A percentile compares a stretch with the other conserved stretches of the same genome.
Evolutionary conservation across 2,797 vertebrate genomes (phyloP).

Genomic region (Ara ararauna): DNA sequence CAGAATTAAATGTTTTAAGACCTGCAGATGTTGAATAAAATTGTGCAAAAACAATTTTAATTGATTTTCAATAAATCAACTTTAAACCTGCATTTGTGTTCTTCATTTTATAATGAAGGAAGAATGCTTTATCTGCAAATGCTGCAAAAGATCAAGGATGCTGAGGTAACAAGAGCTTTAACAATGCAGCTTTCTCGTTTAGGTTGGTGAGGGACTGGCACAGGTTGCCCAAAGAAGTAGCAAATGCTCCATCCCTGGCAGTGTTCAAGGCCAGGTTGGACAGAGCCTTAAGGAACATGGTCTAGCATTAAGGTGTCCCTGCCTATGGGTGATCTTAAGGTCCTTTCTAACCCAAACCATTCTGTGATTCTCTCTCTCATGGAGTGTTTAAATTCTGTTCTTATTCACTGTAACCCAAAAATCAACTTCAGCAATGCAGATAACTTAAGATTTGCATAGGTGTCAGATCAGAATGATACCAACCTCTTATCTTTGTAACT

Average conservation of each 20-base stretch:
- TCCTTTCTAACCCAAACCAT: neutral
- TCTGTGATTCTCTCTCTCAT: neutral
- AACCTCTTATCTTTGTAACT: neutral
- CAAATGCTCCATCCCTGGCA: neutral
- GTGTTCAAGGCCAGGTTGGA: neutral
- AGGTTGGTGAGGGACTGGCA: neutral
- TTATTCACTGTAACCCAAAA: neutral
- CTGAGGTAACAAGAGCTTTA: neutral
- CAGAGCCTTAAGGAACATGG: neutral
- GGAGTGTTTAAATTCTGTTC: neutral
- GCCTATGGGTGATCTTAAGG: neutral
- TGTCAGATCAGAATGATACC: neutral
- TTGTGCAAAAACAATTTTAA: slow-evolving; percentile 9
- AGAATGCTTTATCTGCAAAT: neutral
- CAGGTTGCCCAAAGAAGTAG: neutral
- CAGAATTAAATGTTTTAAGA: slow-evolving; percentile 33
- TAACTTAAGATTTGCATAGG: neutral
- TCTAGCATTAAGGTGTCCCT: neutral
- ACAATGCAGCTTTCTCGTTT: neutral
- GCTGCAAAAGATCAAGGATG: neutral
- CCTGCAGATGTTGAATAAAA: slow-evolving; percentile 12
- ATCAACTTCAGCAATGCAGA: neutral
- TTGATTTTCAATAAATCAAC: slow-evolving; percentile 60
- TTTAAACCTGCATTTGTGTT: neutral
- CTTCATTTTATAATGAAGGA: neutral